Conservation (phyloP, 2,113 vertebrate species). For the Trematocara zebra region DNA sequence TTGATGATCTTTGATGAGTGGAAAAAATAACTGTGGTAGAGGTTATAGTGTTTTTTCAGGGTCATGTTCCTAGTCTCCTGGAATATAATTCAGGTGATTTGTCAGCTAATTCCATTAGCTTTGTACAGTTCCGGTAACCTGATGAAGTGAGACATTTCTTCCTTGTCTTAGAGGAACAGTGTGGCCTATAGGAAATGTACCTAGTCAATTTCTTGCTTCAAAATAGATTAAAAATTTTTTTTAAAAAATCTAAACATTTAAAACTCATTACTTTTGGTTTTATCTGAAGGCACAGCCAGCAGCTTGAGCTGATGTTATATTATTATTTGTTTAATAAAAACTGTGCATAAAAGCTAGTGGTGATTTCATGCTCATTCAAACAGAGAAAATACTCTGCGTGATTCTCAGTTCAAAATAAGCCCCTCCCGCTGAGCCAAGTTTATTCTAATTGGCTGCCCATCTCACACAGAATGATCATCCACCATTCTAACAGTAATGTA, state of each 20-base stretch:
- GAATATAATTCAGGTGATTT: neutral
- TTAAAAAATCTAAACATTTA: neutral
- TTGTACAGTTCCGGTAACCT: fast-evolving
- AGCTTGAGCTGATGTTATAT: neutral
- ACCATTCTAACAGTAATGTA: neutral
- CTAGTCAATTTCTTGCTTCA: neutral
- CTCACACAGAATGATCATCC: neutral
- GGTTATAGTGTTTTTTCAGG: neutral
- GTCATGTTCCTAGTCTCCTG: neutral
- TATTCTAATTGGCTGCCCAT: neutral
- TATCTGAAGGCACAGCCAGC: neutral
- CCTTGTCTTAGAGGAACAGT: neutral
- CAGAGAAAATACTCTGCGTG: neutral
- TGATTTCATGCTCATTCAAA: neutral
- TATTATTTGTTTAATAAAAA: neutral
- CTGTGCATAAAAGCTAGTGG: neutral
- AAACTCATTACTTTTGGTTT: neutral
- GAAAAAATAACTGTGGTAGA: neutral
- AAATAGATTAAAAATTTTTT: neutral
- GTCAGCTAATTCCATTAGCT: neutral
- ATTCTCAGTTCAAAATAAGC: neutral
- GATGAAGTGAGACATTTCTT: neutral
- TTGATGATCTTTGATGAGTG: neutral
- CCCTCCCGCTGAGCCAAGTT: neutral
- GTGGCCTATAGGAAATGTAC: neutral